Percentiles rank a stretch among this genome's conserved stretches.
phyloP scores from a whole-genome alignment of 2,797 vertebrate genomes.

The Artibeus lituratus region DNA sequence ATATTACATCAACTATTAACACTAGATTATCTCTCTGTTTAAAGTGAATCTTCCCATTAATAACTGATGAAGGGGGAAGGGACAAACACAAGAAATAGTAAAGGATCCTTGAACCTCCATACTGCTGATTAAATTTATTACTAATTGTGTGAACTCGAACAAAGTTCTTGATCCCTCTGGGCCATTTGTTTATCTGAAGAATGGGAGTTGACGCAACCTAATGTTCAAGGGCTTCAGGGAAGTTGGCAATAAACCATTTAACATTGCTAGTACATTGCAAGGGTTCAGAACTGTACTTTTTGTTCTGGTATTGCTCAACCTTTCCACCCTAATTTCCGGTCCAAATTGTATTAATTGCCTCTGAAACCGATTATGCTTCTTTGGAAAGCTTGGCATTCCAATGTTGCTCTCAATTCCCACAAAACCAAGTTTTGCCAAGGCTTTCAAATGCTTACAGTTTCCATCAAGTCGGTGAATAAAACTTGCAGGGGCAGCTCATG shows the following conservation, averaged over 20 bases:
- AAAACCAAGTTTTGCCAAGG: conserved; percentile 29
- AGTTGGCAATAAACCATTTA: conserved; percentile 40
- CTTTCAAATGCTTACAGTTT: conserved; percentile 49
- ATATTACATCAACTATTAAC: conserved; percentile 28
- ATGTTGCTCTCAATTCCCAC: conserved; percentile 14
- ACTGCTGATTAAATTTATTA: conserved; percentile 50
- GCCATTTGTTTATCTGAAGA: conserved; percentile 10
- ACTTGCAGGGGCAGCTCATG: background rate
- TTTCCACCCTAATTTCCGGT: conserved; percentile 47
- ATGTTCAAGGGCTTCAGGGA: conserved; percentile 29
- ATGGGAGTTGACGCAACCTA: conserved; percentile 33
- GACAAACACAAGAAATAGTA: background rate
- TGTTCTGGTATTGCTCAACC: conserved; percentile 23
- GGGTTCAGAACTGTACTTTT: conserved; percentile 20
- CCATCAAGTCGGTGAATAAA: conserved; percentile 46
- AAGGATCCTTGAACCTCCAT: conserved; percentile 13
- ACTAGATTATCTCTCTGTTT: background rate
- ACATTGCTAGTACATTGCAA: background rate
- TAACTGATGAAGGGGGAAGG: background rate
- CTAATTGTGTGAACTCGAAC: conserved; percentile 12
- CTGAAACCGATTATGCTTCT: conserved; percentile 47
- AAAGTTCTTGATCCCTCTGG: conserved; percentile 19
- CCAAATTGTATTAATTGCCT: conserved; percentile 53
- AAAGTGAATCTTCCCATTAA: background rate
- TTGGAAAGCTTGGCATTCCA: conserved; percentile 50